A percentile compares a stretch with the other conserved stretches of the same genome.
Conservation (phyloP, 2,113 vertebrate genomes). For the Anser brachyrhynchus region DNA sequence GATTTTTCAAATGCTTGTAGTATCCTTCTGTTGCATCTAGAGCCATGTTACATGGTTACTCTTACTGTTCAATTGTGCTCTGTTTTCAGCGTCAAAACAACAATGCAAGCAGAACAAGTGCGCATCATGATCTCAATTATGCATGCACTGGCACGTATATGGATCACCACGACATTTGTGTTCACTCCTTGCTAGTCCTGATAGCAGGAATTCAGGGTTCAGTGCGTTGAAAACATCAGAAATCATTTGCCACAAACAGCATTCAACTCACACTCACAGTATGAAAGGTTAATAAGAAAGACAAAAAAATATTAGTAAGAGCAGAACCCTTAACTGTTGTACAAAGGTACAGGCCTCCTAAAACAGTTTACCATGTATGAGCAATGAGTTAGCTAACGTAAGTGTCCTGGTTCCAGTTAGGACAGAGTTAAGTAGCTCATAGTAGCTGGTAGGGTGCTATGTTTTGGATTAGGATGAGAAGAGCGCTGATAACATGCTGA, state of each 20-base stretch:
- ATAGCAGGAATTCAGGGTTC: not conserved
- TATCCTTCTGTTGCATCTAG: not conserved
- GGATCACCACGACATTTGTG: not conserved
- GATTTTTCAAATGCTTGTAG: not conserved
- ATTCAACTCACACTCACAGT: not conserved
- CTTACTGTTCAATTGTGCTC: not conserved
- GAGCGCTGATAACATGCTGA: too few species aligned
- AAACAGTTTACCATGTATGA: not conserved
- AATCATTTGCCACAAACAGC: not conserved
- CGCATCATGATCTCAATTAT: not conserved
- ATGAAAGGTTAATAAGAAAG: not conserved
- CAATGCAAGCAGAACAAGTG: not conserved
- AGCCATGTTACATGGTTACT: not conserved
- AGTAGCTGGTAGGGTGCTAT: too few species aligned
- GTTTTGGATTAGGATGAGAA: too few species aligned
- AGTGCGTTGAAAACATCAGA: not conserved
- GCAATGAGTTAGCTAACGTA: not conserved
- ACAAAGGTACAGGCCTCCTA: not conserved
- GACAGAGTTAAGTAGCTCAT: too few species aligned
- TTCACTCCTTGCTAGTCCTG: not conserved
- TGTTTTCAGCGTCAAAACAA: not conserved
- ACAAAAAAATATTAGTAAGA: not conserved
- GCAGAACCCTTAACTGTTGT: not conserved
- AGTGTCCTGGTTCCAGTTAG: too few species aligned
- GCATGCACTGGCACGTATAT: fast-evolving